These are phyloP conservation scores for Dendrocopos noguchii DNA, from an alignment of 2,113 vertebrate genomes.

Conservation along the genomic window DNA sequence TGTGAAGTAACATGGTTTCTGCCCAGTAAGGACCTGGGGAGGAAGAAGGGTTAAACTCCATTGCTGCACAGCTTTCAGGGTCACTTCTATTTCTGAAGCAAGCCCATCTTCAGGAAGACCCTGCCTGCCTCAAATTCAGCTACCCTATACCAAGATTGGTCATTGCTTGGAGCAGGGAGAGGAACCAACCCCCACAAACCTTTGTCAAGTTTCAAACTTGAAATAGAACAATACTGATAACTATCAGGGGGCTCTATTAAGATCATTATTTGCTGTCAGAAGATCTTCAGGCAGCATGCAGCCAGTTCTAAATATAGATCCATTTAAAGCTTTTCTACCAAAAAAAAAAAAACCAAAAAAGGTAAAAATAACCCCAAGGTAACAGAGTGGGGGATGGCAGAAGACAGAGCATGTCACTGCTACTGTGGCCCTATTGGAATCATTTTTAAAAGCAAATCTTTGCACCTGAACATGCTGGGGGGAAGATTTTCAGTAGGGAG, in stretches of 20 bases:
- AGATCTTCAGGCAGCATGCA: background rate
- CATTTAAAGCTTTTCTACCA: background rate
- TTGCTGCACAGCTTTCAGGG: accelerated
- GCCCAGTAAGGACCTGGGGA: background rate
- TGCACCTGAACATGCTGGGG: background rate
- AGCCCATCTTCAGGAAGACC: background rate
- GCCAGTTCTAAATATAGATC: conserved; percentile 31
- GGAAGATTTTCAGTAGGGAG: background rate
- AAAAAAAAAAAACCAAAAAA: accelerated
- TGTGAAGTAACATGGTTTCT: background rate
- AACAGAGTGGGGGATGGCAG: background rate
- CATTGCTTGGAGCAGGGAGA: background rate
- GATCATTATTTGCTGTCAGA: conserved; percentile 36
- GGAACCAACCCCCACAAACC: background rate
- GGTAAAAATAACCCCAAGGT: background rate
- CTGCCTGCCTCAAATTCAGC: background rate
- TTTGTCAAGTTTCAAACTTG: background rate
- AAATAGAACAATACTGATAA: background rate
- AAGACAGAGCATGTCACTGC: background rate
- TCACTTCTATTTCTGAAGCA: background rate
- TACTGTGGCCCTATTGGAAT: background rate
- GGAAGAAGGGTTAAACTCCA: background rate
- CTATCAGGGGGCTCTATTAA: conserved; percentile 29
- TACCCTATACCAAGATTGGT: background rate
- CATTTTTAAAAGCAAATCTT: background rate